Percentiles rank a stretch among this genome's conserved stretches.
Conservation (phyloP, 2,797 vertebrate species). For the Bufotes viridis region DNA sequence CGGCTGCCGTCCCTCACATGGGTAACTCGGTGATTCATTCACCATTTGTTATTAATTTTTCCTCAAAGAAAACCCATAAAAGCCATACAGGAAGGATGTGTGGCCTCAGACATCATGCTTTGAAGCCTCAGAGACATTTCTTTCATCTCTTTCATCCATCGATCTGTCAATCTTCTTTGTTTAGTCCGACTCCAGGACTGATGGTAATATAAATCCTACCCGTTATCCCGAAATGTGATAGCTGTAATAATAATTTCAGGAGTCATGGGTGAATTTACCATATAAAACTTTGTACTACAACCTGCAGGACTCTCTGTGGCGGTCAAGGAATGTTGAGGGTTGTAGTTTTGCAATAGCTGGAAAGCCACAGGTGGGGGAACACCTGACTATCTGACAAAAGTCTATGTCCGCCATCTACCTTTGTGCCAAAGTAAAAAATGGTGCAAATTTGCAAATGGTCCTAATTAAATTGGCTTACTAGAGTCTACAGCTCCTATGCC, state of each 20-base stretch:
- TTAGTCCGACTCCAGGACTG: background rate
- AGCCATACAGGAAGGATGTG: background rate
- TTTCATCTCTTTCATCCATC: background rate
- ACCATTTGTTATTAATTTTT: conserved; percentile 22
- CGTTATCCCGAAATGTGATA: background rate
- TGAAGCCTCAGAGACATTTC: conserved; percentile 4
- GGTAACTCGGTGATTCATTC: background rate
- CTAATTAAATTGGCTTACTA: no score
- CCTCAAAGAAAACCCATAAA: background rate
- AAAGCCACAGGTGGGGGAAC: no score
- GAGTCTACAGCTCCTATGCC: no score
- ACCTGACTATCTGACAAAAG: no score
- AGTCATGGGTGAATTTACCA: background rate
- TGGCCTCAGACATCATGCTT: background rate
- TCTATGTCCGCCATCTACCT: no score
- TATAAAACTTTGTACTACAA: background rate
- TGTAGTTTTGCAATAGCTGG: no score
- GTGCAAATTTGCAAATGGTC: no score
- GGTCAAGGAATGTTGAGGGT: no score
- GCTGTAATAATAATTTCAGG: background rate
- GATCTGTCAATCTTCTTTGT: background rate
- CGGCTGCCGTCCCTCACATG: background rate
- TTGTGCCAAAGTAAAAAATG: no score
- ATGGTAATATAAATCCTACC: background rate
- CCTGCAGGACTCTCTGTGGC: no score